phyloP scores from a whole-genome alignment of 2,797 vertebrate species.

The Sebastes cheni region DNA sequence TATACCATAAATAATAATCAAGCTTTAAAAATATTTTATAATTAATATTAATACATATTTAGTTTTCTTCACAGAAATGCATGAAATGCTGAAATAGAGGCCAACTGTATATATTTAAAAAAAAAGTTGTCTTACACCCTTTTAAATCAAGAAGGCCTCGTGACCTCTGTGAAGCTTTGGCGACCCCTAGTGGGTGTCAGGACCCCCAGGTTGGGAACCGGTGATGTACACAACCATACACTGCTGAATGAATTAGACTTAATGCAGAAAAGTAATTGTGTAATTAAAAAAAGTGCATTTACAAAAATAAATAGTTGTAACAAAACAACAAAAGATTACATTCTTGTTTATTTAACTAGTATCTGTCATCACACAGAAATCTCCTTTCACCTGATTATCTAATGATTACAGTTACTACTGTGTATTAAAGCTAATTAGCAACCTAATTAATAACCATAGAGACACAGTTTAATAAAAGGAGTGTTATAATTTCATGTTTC shows the following conservation, averaged over 20 bases:
- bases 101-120: too few species aligned
- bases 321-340: not conserved
- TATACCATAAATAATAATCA: too few species aligned
- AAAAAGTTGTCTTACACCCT: too few species aligned
- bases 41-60: too few species aligned
- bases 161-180: too few species aligned
- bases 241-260: not conserved
- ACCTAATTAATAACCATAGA: not conserved
- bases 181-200: too few species aligned
- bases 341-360: constrained; percentile 25
- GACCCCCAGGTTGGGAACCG: too few species aligned
- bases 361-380: not conserved
- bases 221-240: not conserved
- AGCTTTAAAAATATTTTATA: too few species aligned
- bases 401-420: not conserved
- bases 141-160: too few species aligned
- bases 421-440: not conserved
- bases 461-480: not conserved
- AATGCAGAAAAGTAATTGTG: not conserved
- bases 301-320: not conserved
- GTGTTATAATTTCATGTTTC: not conserved
- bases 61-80: too few species aligned
- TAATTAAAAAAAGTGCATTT: too few species aligned
- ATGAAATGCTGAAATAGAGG: too few species aligned
- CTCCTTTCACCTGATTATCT: not conserved